Conservation (phyloP, 2,113 vertebrate species). For the Drymodes brunneopygia region DNA sequence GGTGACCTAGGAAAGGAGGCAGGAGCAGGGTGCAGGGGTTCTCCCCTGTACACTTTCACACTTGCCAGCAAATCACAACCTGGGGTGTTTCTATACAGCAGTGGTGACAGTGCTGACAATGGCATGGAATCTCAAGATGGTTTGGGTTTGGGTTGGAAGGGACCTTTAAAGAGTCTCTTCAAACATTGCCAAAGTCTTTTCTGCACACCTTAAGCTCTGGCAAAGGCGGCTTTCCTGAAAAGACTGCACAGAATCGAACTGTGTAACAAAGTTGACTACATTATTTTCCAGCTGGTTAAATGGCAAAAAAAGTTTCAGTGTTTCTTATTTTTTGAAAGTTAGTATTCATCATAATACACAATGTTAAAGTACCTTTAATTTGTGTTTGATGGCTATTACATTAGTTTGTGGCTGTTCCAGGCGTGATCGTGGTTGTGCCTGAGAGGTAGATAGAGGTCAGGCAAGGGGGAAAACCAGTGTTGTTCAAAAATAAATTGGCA, state of each 20-base stretch:
- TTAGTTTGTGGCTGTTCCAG: neutral
- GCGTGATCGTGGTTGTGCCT: neutral
- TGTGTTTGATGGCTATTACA: neutral
- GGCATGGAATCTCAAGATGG: neutral
- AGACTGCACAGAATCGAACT: neutral
- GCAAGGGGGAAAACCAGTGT: neutral
- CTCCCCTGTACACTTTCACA: fast-evolving
- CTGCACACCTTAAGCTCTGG: neutral
- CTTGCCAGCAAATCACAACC: neutral
- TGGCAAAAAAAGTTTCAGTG: neutral
- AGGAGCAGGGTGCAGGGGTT: neutral
- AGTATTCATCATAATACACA: neutral
- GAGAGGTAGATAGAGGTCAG: neutral
- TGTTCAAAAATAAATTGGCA: neutral
- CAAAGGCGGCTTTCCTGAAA: neutral
- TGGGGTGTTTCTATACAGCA: neutral
- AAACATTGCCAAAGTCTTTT: fast-evolving
- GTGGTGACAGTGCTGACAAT: neutral
- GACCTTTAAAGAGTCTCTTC: neutral
- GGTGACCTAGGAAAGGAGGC: neutral
- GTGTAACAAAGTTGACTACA: neutral
- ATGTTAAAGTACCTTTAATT: neutral
- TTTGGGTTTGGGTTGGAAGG: neutral
- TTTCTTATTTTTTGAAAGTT: neutral
- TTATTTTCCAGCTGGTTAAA: neutral